These are phyloP conservation scores for Hephaestus fuliginosus DNA, from an alignment of 2,797 vertebrate species.

Conservation along the genomic window DNA sequence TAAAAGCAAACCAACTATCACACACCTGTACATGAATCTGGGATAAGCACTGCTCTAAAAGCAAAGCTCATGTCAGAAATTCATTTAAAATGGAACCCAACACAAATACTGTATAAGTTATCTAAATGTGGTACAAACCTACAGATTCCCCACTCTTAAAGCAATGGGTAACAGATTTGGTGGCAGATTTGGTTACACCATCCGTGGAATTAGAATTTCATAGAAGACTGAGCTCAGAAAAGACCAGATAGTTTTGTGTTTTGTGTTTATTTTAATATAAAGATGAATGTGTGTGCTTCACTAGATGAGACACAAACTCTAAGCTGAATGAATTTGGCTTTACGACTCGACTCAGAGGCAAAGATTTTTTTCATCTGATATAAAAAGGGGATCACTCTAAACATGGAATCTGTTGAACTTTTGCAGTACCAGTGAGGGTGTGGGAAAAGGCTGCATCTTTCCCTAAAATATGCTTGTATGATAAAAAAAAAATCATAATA, in stretches of 20 bases:
- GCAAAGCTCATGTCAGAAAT: constrained; percentile 65
- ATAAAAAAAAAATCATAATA: constrained; percentile 60
- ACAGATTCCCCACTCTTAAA: constrained; percentile 34
- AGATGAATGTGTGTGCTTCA: constrained; percentile 66
- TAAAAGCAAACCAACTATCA: constrained; percentile 76
- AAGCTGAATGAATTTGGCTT: constrained; percentile 56
- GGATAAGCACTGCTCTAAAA: constrained; percentile 63
- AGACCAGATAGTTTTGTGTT: constrained; percentile 58
- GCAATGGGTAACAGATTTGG: constrained; percentile 24
- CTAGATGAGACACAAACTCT: constrained; percentile 66
- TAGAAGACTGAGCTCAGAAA: constrained; percentile 64
- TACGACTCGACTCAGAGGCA: constrained; percentile 48
- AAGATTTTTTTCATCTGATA: constrained; percentile 44
- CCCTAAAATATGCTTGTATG: constrained; percentile 61
- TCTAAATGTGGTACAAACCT: constrained; percentile 44
- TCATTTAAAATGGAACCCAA: constrained; percentile 56
- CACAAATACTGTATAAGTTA: constrained; percentile 51
- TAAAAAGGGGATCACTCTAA: constrained; percentile 58
- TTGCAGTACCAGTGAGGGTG: constrained; percentile 48
- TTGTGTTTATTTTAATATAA: constrained; percentile 73
- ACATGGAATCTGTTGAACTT: constrained; percentile 51
- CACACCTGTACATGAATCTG: constrained; percentile 77
- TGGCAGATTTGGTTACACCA: constrained; percentile 16
- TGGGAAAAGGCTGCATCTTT: constrained; percentile 49
- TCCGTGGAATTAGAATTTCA: constrained; percentile 30